Base-by-base conservation (phyloP, 1,140 invertebrate species). In the Pteromalus puparum region DNA sequence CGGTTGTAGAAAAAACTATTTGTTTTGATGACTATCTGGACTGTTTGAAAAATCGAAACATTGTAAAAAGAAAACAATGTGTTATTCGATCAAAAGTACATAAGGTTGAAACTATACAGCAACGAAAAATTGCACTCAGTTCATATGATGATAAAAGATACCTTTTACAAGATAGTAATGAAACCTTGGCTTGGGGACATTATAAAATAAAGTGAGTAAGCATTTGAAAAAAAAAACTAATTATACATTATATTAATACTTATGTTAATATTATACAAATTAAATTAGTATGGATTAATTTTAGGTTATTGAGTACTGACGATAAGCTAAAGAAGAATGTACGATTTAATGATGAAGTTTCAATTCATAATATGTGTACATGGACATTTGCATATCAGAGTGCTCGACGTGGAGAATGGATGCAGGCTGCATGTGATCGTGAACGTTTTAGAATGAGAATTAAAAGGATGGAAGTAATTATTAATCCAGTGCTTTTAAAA, bases 21-120 rank as follows among this genome's bases (percentile, higher is more conserved):
- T 13, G 34, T 46, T 75, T 46, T 74, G 42, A 75, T 75, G 34
- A 75, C 24, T 75, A n/a, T 75, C 12, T 46, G 5, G 73, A 75
- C 18, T 75, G 38, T 46, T 42, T 75, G 24, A 21, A 46, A 15
- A 75, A 75, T 10, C 10, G 1, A 42, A 21, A 46, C 0, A 75
- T 75, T 75, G 13, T 26, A 2, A 75, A 21, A 42, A 75, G 73
- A 75, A 46, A 75, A 13, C 21, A 46, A 46, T 42, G 38, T 46
- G 34, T 46, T 42, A 75, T 75, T 12, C 10, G 73, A n/a, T 75
- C 73, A 21, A 75, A 46, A 12, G 24, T 46, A n/a, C 73, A 75
- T 18, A 75, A 75, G 42, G 38, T 42, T 10, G 18, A 75, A 46
- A 75, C 73, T 3, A 75, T 72, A 15, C 24, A n/a, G 6, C 30